Base-by-base conservation (phyloP, 2,888 invertebrate species). In the Noctua comes region DNA sequence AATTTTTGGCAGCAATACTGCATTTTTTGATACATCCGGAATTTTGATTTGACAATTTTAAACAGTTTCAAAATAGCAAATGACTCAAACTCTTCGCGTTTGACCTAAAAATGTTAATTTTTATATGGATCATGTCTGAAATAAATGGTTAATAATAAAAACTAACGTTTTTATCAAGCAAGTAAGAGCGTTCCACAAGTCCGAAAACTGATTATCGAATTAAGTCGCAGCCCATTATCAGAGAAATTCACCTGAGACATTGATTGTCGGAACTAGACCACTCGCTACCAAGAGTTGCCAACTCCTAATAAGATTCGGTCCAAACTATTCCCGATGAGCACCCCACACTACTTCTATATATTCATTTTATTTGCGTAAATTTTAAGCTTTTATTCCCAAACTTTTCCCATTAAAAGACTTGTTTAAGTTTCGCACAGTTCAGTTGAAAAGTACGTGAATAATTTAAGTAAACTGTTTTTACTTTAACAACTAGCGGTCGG, bases 221-320 rank as follows among this genome's bases (percentile, higher is more conserved):
- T 86, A 87, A 88, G 86, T 90, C 88, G 74, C 79, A 84, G 54
- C 78, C 83, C 83, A 91, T 90, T 91, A 91, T 90, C 90, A 72
- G 83, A 77, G 76, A 74, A 88, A 90, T 77, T 87, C 88, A 82
- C 87, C 79, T 76, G 87, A 88, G 88, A 90, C 88, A 86, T 82
- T 87, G 86, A 86, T 86, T 89, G 77, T 86, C 81, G 84, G 84
- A 86, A 75, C 86, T 80, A 85, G 78, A 84, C 84, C 80, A 89
- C 83, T 87, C 79, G 82, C 88, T 85, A 84, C 85, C 77, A 83
- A 89, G 91, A 93, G 87, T 91, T 91, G 73, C 80, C 79, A 92
- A 93, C 88, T 92, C 90, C 89, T 92, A 92, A 93, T 91, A 91
- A 90, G 90, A 92, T 93, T 90, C 89, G 88, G 89, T 91, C 81